Conservation (phyloP, 2,888 invertebrate species). For the Tortrix viridana region DNA sequence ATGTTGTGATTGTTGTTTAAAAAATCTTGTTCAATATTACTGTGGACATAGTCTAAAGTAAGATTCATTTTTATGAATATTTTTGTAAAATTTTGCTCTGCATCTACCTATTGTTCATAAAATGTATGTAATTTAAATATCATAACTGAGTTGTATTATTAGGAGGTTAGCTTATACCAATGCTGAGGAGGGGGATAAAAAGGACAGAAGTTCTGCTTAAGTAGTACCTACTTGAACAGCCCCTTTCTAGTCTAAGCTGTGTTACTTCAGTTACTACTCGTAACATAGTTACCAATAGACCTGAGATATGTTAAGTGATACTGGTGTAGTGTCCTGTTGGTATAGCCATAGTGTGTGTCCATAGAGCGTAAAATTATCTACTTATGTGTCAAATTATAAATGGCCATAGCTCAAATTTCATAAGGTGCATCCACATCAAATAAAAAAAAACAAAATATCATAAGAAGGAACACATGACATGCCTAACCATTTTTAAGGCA, state of each 20-base stretch:
- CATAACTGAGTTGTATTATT: constrained; percentile 15
- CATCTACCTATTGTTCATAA: constrained; percentile 17
- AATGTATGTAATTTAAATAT: background rate
- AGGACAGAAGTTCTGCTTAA: too few species aligned
- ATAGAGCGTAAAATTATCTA: constrained; percentile 2
- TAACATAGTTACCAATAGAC: too few species aligned
- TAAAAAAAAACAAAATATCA: too few species aligned
- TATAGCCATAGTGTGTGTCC: constrained; percentile 22
- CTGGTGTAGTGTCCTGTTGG: constrained; percentile 15
- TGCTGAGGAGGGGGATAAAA: too few species aligned
- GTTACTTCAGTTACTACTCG: too few species aligned
- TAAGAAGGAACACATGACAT: too few species aligned
- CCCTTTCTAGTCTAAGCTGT: too few species aligned
- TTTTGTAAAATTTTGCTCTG: constrained; percentile 30
- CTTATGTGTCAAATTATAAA: constrained; percentile 6
- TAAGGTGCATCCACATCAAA: too few species aligned
- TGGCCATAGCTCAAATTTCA: constrained; percentile 35
- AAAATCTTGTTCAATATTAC: background rate
- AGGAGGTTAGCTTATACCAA: too few species aligned
- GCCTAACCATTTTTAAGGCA: too few species aligned
- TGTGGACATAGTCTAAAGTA: constrained; percentile 13
- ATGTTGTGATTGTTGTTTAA: constrained; percentile 23
- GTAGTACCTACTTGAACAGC: too few species aligned
- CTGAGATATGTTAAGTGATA: constrained; percentile 23
- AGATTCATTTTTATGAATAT: constrained; percentile 21